Conservation (phyloP, 1,140 invertebrate species). For the Panulirus ornatus region DNA sequence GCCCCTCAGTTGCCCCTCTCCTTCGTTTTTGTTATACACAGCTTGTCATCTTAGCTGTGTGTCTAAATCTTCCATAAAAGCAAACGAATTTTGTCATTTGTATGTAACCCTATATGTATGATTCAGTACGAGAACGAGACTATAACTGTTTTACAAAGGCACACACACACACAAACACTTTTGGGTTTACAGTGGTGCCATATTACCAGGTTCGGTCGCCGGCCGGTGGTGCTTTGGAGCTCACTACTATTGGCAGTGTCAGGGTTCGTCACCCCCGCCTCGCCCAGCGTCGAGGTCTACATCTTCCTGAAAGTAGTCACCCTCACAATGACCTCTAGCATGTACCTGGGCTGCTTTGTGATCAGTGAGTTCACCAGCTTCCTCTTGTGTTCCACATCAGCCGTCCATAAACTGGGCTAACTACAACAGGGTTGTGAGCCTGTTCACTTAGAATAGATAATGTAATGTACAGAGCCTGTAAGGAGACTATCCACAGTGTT, state of each 20-base stretch:
- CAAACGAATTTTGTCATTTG: too few species aligned
- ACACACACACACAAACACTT: too few species aligned
- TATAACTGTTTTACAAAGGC: too few species aligned
- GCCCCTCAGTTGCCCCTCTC: too few species aligned
- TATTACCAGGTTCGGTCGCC: constrained; percentile 30
- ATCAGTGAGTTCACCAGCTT: background rate
- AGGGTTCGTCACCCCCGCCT: background rate
- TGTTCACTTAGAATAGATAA: background rate
- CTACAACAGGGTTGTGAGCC: background rate
- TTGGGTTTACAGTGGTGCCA: too few species aligned
- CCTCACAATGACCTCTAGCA: background rate
- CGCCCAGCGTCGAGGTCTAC: constrained; percentile 8
- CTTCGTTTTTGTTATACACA: too few species aligned
- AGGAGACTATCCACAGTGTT: background rate
- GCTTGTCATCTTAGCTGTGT: too few species aligned
- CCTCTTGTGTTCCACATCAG: background rate
- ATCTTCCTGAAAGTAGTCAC: background rate
- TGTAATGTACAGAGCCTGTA: background rate
- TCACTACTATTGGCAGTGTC: background rate
- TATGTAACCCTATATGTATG: too few species aligned
- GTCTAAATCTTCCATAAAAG: too few species aligned
- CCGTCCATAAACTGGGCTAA: background rate
- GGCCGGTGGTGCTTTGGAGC: constrained; percentile 3
- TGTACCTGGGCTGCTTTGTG: constrained; percentile 31
- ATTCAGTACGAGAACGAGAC: too few species aligned